Evolutionary conservation across 92 coral and sea anemone species (phyloP).

Genomic region (Pocillopora meandrina): DNA sequence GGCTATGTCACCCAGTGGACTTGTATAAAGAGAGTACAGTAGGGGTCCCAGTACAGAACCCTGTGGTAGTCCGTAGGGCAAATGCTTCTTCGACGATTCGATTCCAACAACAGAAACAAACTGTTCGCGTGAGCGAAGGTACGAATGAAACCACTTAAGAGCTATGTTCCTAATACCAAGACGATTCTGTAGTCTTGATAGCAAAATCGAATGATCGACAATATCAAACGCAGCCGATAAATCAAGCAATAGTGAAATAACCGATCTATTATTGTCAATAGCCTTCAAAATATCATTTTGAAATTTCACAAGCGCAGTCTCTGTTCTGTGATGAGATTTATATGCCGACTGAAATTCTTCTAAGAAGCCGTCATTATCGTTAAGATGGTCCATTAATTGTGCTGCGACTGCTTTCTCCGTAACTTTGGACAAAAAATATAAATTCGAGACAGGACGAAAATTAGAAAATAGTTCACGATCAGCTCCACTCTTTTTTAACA

Average conservation of each 20-base stretch:
- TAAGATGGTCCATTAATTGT: too few relatives aligned
- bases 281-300: constrained; percentile 36
- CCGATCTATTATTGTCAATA: constrained; percentile 28
- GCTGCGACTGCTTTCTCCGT: too few relatives aligned
- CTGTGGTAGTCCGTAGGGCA: background rate
- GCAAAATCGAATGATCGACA: constrained; percentile 42
- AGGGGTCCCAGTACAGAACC: constrained; percentile 11
- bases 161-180: constrained; percentile 48
- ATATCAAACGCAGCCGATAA: constrained; percentile 47
- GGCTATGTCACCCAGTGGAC: constrained; percentile 9
- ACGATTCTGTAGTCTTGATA: constrained; percentile 19
- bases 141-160: constrained; percentile 35
- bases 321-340: constrained; percentile 8
- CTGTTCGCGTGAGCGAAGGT: constrained; percentile 25
- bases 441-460: too few relatives aligned
- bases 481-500: too few relatives aligned
- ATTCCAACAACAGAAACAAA: constrained; percentile 28
- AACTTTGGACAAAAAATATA: too few relatives aligned
- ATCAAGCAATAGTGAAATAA: constrained; percentile 38
- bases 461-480: too few relatives aligned
- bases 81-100: background rate
- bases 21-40: background rate
- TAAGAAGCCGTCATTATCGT: too few relatives aligned
- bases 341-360: constrained; percentile 20
- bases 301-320: constrained; percentile 2